phyloP scores from a whole-genome alignment of 2,888 invertebrate genomes.

The Ephialtes manifestator region DNA sequence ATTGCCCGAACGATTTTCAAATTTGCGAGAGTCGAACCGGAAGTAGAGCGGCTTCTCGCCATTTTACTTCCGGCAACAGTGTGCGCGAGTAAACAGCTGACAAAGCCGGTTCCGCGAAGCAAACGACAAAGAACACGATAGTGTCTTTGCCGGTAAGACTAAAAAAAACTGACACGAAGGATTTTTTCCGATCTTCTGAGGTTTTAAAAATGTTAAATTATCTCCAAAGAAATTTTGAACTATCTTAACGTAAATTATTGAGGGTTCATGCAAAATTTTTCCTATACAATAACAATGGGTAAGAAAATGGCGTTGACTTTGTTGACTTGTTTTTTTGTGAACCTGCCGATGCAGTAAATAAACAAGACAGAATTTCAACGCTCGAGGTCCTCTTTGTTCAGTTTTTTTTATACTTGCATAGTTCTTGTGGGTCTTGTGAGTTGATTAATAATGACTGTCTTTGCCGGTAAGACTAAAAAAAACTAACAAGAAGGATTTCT shows the following conservation, averaged over 20 bases:
- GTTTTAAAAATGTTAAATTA: not conserved
- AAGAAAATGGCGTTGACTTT: not conserved
- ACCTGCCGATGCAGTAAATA: not conserved
- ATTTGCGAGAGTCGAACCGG: constrained; percentile 19
- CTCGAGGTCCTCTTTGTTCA: too few relatives aligned
- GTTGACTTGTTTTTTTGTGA: not conserved
- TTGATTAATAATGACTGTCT: too few relatives aligned
- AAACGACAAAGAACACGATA: not conserved
- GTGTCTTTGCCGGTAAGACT: not conserved
- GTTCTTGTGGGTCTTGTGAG: too few relatives aligned
- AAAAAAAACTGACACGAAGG: not conserved
- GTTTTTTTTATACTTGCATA: too few relatives aligned
- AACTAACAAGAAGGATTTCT: not conserved
- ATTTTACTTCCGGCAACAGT: constrained; percentile 4
- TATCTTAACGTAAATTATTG: not conserved
- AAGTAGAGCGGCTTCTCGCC: not conserved
- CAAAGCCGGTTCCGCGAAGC: not conserved
- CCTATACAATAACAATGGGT: constrained; percentile 3
- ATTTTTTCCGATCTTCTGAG: not conserved
- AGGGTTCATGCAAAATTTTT: not conserved
- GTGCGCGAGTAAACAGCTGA: not conserved
- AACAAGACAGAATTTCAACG: too few relatives aligned
- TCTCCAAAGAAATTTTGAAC: not conserved
- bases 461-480: not conserved
- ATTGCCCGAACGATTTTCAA: constrained; percentile 53